These are phyloP conservation scores for Istiophorus platypterus DNA, from an alignment of 2,113 vertebrate species.

Conservation along the genomic window DNA sequence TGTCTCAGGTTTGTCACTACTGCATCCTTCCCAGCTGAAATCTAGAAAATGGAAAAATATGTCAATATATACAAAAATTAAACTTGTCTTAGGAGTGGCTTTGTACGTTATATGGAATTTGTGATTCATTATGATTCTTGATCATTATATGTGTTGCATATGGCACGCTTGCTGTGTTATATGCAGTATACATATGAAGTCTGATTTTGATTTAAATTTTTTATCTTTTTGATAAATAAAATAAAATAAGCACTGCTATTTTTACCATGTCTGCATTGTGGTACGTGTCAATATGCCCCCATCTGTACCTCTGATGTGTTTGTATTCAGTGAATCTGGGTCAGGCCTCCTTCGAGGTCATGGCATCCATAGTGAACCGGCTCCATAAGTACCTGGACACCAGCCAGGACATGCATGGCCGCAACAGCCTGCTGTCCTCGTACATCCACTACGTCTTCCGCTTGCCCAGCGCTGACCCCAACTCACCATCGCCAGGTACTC, in stretches of 20 bases:
- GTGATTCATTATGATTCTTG: too few relatives aligned
- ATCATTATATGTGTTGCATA: too few relatives aligned
- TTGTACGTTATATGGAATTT: too few relatives aligned
- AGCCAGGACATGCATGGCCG: constrained; percentile 98
- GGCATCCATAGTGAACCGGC: constrained; percentile 96
- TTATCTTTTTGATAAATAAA: too few relatives aligned
- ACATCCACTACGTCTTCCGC: constrained; percentile 97
- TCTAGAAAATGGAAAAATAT: too few relatives aligned
- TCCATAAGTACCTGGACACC: constrained; percentile 96
- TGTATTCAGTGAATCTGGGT: constrained; percentile 92
- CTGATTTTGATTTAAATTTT: too few relatives aligned
- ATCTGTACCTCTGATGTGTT: constrained; percentile 11
- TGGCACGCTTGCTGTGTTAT: too few relatives aligned
- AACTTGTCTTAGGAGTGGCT: too few relatives aligned
- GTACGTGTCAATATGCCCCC: neutral
- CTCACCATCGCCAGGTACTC: constrained; percentile 94
- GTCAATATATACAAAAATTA: too few relatives aligned
- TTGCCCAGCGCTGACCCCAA: constrained; percentile 94
- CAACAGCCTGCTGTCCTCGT: constrained; percentile 96
- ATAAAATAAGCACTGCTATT: neutral
- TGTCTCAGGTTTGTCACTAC: too few relatives aligned
- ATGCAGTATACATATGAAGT: too few relatives aligned
- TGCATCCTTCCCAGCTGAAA: too few relatives aligned
- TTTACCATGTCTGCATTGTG: neutral
- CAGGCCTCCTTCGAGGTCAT: constrained; percentile 98